phyloP scores from a whole-genome alignment of 2,888 invertebrate species.

The Pyrrhosoma nymphula region DNA sequence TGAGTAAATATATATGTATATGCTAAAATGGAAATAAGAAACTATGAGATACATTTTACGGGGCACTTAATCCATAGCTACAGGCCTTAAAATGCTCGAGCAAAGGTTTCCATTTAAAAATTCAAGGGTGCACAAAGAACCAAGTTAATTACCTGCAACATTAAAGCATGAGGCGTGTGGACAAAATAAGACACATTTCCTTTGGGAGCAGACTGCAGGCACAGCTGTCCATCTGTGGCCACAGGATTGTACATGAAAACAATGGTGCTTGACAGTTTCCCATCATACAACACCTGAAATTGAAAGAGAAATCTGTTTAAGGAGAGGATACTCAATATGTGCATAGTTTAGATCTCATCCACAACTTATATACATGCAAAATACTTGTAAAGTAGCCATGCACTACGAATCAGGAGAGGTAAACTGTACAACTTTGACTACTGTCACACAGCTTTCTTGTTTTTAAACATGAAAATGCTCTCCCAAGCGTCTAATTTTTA shows the following conservation, averaged over 20 bases:
- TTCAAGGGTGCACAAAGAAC: background rate
- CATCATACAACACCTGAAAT: conserved; percentile 97
- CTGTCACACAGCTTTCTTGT: background rate
- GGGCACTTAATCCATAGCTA: no score
- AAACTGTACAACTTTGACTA: background rate
- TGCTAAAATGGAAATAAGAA: no score
- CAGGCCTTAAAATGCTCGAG: no score
- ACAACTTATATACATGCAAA: background rate
- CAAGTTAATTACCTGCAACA: conserved; percentile 90
- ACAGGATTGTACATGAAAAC: conserved; percentile 99
- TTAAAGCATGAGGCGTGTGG: conserved; percentile 99
- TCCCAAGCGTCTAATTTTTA: no score
- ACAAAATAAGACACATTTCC: conserved; percentile 98
- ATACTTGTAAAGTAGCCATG: background rate
- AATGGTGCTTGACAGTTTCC: conserved; percentile 96
- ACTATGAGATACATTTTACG: no score
- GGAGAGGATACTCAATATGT: background rate
- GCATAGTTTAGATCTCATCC: background rate
- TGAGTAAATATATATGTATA: no score
- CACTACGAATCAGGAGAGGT: background rate
- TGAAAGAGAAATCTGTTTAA: background rate
- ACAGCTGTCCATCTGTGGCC: conserved; percentile 98
- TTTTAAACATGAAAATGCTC: no score
- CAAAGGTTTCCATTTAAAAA: background rate
- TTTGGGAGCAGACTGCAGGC: conserved; percentile 98